phyloP scores from a whole-genome alignment of 1,140 invertebrate species.

The Bombus pascuorum region DNA sequence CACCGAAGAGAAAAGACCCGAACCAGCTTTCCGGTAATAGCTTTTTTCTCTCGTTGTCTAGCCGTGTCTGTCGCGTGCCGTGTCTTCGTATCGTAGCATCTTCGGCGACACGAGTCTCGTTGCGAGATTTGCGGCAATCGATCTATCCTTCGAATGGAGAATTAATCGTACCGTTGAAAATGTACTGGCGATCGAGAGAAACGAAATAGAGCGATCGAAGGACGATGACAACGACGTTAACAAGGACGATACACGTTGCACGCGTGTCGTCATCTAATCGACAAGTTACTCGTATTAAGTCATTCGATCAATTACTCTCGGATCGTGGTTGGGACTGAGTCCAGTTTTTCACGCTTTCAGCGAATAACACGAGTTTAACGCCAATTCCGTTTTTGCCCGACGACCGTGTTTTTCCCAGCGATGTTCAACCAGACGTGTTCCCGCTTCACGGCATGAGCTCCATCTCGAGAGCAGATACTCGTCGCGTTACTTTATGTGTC shows the following conservation, averaged over 20 bases:
- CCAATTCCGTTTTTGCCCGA: background rate
- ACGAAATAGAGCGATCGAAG: background rate
- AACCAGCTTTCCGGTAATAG: constrained; percentile 20
- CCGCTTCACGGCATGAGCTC: background rate
- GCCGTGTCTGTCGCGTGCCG: constrained; percentile 15
- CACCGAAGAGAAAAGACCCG: background rate
- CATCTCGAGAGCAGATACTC: background rate
- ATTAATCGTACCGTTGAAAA: background rate
- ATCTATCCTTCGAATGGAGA: background rate
- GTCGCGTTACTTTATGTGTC: background rate
- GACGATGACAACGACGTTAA: too few relatives aligned
- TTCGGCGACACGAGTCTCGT: background rate
- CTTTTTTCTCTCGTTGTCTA: background rate
- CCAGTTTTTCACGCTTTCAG: constrained; percentile 7
- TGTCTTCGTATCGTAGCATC: background rate
- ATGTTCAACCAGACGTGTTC: background rate
- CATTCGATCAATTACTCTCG: constrained; percentile 22
- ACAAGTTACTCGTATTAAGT: constrained; percentile 23
- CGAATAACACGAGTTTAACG: background rate
- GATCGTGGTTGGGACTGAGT: background rate
- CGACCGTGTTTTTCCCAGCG: background rate
- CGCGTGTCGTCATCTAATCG: constrained; percentile 41
- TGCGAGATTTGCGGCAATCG: background rate
- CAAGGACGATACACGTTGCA: background rate
- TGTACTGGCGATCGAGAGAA: background rate